Percentiles rank a stretch among this genome's conserved stretches.
These are phyloP conservation scores for Lottia gigantea DNA, from an alignment of 2,888 invertebrate species.

Conservation along the genomic window DNA sequence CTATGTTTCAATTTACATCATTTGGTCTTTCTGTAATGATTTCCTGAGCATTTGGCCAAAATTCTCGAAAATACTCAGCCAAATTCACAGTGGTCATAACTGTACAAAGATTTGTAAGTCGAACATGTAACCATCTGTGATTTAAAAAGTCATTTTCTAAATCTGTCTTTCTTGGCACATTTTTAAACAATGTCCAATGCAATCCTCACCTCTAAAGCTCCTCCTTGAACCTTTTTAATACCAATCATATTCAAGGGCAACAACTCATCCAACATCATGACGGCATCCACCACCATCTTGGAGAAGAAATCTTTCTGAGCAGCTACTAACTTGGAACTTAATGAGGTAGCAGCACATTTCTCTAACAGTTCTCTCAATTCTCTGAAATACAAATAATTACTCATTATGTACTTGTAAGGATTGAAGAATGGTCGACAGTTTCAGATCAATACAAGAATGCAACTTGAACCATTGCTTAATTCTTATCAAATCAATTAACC, in stretches of 20 bases:
- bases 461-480: no score
- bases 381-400: constrained; percentile 37
- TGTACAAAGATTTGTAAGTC: no score
- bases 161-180: no score
- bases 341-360: constrained; percentile 94
- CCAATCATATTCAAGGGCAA: constrained; percentile 99
- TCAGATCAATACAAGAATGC: no score
- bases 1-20: not conserved
- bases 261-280: constrained; percentile 84
- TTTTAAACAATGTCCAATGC: not conserved
- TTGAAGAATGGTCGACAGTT: no score
- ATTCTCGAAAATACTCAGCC: not conserved
- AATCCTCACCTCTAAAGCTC: constrained; percentile 76
- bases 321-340: constrained; percentile 97
- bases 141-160: no score
- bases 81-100: not conserved
- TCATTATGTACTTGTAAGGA: no score
- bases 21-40: not conserved
- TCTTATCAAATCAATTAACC: no score
- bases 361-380: constrained; percentile 70
- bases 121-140: no score
- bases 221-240: constrained; percentile 89
- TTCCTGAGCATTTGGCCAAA: not conserved
- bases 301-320: constrained; percentile 96
- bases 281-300: constrained; percentile 97